These are phyloP conservation scores for Oeneis ivallda DNA, from an alignment of 2,888 invertebrate genomes.

Conservation along the genomic window DNA sequence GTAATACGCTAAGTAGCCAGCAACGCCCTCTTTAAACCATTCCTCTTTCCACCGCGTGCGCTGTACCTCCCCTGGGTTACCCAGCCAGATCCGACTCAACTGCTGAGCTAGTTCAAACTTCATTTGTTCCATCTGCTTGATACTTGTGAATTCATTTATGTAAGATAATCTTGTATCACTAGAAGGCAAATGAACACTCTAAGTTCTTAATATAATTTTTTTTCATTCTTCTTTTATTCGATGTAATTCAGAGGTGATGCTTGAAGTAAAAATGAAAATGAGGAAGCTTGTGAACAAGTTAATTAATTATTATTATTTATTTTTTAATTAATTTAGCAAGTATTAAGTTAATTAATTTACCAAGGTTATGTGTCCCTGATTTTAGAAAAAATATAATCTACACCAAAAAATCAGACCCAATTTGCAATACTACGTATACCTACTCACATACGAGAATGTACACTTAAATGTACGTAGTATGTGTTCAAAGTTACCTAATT, in stretches of 20 bases:
- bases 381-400: no score
- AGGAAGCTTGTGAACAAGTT: no score
- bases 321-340: no score
- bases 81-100: slow-evolving; percentile 68
- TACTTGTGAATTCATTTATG: slow-evolving; percentile 58
- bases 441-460: no score
- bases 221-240: neutral
- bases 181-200: slow-evolving; percentile 37
- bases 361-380: no score
- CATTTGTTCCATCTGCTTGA: slow-evolving; percentile 62
- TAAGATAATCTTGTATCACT: slow-evolving; percentile 59
- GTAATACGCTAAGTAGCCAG: slow-evolving; percentile 70
- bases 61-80: slow-evolving; percentile 66
- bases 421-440: no score
- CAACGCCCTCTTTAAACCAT: slow-evolving; percentile 76
- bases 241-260: no score
- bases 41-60: slow-evolving; percentile 70
- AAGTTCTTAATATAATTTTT: neutral
- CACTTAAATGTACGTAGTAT: no score
- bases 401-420: no score
- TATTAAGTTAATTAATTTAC: no score
- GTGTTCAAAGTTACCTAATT: neutral
- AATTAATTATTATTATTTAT: no score
- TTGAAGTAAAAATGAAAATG: no score
- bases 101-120: slow-evolving; percentile 69